Percentiles rank a stretch among this genome's conserved stretches.
phyloP scores from a whole-genome alignment of 2,797 vertebrate species.

The Pteropus rufus region DNA sequence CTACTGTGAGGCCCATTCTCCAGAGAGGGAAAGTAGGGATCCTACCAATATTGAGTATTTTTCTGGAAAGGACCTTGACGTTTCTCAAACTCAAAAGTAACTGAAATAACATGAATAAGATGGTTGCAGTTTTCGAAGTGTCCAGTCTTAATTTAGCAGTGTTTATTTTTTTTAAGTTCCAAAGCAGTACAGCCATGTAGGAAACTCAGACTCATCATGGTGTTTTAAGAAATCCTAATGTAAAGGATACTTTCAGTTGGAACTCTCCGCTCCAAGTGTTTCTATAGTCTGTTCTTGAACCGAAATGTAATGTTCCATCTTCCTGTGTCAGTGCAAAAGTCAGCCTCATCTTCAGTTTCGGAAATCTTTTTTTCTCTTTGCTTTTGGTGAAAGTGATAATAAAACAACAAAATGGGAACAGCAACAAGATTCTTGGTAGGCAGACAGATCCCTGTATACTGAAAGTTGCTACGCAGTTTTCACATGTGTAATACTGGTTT shows the following conservation, averaged over 20 bases:
- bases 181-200: neutral
- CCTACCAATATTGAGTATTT: neutral
- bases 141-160: neutral
- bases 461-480: neutral
- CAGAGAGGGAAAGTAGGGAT: neutral
- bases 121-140: neutral
- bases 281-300: neutral
- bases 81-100: constrained; percentile 6
- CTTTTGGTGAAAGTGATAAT: neutral
- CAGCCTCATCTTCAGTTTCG: neutral
- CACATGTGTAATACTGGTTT: neutral
- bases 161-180: neutral
- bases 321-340: neutral
- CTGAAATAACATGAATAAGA: neutral
- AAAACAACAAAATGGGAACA: neutral
- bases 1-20: neutral
- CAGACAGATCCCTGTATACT: neutral
- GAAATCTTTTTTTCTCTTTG: neutral
- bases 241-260: neutral
- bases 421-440: neutral
- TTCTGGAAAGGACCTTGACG: neutral
- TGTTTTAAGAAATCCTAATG: neutral
- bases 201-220: neutral
- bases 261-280: neutral
- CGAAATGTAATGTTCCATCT: neutral